A percentile compares a stretch with the other conserved stretches of the same genome.
Conservation (phyloP, 2,113 vertebrate species). For the Ciconia stormi region DNA sequence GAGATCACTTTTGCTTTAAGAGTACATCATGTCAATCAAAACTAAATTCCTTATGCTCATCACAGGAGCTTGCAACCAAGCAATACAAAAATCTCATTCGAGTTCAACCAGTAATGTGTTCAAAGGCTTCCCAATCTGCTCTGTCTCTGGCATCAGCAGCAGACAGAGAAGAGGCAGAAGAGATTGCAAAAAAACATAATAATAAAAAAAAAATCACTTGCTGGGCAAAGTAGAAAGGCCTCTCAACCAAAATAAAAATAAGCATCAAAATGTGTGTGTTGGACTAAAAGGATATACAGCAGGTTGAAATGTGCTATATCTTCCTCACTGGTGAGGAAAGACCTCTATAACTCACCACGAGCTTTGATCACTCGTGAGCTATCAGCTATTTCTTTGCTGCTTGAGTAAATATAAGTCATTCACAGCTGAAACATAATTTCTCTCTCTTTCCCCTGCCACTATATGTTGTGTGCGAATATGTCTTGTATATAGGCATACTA, state of each 20-base stretch:
- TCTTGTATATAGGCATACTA: constrained; percentile 52
- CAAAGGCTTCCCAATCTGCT: constrained; percentile 59
- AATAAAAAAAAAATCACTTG: neutral
- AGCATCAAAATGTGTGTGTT: constrained; percentile 39
- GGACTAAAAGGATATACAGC: constrained; percentile 67
- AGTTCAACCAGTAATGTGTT: constrained; percentile 63
- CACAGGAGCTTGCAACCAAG: constrained; percentile 37
- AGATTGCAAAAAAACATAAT: neutral
- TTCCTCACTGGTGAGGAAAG: constrained; percentile 58
- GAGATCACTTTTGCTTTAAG: constrained; percentile 61
- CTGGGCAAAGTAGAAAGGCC: constrained; percentile 36
- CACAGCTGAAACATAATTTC: constrained; percentile 50
- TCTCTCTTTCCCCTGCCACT: constrained; percentile 66
- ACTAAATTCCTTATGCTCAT: constrained; percentile 57
- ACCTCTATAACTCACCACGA: constrained; percentile 27
- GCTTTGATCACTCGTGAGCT: constrained; percentile 46
- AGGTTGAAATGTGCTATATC: constrained; percentile 41
- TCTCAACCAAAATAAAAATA: constrained; percentile 70
- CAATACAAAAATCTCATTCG: constrained; percentile 55
- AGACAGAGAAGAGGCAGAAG: constrained; percentile 40
- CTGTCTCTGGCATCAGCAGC: constrained; percentile 55
- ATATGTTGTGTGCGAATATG: constrained; percentile 25
- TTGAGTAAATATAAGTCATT: constrained; percentile 63
- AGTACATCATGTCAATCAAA: constrained; percentile 55
- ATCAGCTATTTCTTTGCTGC: constrained; percentile 58